Conservation (phyloP, 2,113 vertebrate genomes). For the Kryptolebias marmoratus region DNA sequence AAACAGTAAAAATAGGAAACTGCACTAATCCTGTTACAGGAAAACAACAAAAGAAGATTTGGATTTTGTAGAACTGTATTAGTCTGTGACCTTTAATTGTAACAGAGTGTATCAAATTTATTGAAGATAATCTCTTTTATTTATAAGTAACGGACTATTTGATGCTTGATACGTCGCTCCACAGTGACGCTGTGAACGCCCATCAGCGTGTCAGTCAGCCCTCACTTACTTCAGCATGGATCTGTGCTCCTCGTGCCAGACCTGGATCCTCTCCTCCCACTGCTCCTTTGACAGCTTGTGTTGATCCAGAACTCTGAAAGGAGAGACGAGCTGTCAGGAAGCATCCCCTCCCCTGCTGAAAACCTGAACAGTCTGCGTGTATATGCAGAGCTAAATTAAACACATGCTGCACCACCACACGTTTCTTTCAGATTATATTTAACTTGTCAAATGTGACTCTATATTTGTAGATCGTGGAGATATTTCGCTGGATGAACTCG, state of each 20-base stretch:
- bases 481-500: too few relatives aligned
- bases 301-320: constrained; percentile 91
- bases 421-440: neutral
- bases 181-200: too few relatives aligned
- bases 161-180: too few relatives aligned
- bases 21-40: too few relatives aligned
- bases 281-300: constrained; percentile 95
- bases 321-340: constrained; percentile 34
- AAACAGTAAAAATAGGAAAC: too few relatives aligned
- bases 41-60: neutral
- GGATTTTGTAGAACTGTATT: neutral
- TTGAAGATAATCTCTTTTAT: too few relatives aligned
- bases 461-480: too few relatives aligned
- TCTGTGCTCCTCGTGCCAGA: constrained; percentile 93
- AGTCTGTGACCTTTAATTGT: neutral
- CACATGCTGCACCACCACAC: constrained; percentile 21
- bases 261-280: constrained; percentile 95
- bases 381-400: constrained; percentile 21
- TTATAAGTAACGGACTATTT: too few relatives aligned
- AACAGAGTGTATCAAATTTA: too few relatives aligned
- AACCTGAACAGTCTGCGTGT: constrained; percentile 23
- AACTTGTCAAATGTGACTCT: neutral
- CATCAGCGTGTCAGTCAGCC: neutral
- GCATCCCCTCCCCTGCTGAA: neutral
- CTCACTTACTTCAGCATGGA: constrained; percentile 89